Percentiles rank a stretch among this genome's conserved stretches.
Conservation (phyloP, 2,888 invertebrate genomes). For the Blomia tropicalis region DNA sequence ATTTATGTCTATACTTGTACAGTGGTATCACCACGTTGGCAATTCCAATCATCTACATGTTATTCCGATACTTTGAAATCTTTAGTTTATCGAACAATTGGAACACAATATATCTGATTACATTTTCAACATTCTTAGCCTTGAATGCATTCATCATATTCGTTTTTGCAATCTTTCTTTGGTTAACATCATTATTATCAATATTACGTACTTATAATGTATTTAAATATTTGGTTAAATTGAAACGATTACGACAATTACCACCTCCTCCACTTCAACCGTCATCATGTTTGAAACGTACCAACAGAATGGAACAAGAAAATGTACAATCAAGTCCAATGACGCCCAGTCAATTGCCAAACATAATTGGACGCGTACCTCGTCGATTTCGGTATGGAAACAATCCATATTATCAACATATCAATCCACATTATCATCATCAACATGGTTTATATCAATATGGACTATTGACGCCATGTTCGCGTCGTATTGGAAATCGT, state of each 20-base stretch:
- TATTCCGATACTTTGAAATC: neutral
- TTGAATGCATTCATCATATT: constrained; percentile 2
- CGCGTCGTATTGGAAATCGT: neutral
- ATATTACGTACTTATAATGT: constrained; percentile 8
- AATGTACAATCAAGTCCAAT: neutral
- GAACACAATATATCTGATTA: neutral
- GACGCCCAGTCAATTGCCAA: neutral
- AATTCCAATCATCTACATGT: neutral
- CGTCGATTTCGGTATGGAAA: neutral
- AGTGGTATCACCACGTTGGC: neutral
- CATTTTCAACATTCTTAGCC: neutral
- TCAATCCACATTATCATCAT: neutral
- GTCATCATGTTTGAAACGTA: too few relatives aligned
- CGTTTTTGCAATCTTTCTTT: constrained; percentile 3
- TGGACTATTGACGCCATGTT: neutral
- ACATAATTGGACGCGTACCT: constrained; percentile 1
- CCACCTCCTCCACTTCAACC: neutral
- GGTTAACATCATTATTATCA: neutral
- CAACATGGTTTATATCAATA: neutral
- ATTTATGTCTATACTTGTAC: neutral
- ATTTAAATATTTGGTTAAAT: constrained; percentile 6
- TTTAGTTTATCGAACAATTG: neutral
- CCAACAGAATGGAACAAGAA: too few relatives aligned
- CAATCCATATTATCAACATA: neutral
- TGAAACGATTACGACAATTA: neutral